Evolutionary conservation across 2,797 vertebrate species (phyloP), one percentile per base, ranked within the genome.

Genomic region (Chloroceryle inda): DNA sequence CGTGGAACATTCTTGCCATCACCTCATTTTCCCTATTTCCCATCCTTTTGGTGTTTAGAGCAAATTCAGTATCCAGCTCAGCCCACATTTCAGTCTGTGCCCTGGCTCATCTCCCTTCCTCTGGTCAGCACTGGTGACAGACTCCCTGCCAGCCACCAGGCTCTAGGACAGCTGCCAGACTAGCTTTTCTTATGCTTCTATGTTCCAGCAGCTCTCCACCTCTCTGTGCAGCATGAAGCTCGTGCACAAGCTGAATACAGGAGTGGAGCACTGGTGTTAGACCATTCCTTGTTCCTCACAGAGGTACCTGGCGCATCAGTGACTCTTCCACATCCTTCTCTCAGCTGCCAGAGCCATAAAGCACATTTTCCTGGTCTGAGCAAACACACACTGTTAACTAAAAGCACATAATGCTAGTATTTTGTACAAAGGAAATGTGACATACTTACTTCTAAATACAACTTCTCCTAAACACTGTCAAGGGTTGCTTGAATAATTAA

Each of bases 211-310:
- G 33, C 15, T 18, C 33, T 52, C 18, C 59, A 13, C 4, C 66
- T 58, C 1, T 0, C 49, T 4, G 4, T 12, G 17, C 23, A 3
- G 56, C 9, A 2, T 2, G 4, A 21, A 42, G 76, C 69, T 26
- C 0, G 0, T 10, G 17, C 1, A 0, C 38, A 31, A 59, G 8
- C 23, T 0, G 0, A 58, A 27, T 1, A 50, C 19, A 9, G 56
- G 26, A 72, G 49, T 15, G 15, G 2, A 62, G 19, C 1, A 9
- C n/a, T 55, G 29, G 15, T 68, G 13, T 67, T 73, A 82, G 14
- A 68, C 17, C 73, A 42, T 21, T 68, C 66, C 17, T 11, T 0
- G 0, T 11, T 35, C 74, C 76, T 88, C n/a, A 3, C n/a, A 35
- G 13, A 40, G 52, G 33, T 33, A 89, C 68, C 40, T 58, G 56